Percentiles rank a stretch among this genome's conserved stretches.
These are phyloP conservation scores for Geothlypis trichas DNA, from an alignment of 2,113 vertebrate species.

Conservation along the genomic window DNA sequence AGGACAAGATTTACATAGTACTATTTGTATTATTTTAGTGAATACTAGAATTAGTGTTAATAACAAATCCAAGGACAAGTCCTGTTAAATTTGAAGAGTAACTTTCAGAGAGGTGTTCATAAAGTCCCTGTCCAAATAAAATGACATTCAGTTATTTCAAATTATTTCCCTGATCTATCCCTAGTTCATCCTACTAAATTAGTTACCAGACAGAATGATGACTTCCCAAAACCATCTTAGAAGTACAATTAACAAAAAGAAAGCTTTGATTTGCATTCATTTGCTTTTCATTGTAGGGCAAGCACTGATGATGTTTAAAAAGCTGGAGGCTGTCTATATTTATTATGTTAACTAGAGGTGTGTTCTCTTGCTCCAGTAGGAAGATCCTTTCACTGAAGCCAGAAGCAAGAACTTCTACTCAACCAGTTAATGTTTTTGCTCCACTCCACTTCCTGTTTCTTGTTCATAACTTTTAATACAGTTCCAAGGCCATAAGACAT, in stretches of 20 bases:
- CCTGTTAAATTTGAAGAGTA: neutral
- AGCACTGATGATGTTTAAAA: neutral
- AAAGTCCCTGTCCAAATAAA: neutral
- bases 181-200: neutral
- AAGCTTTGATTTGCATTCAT: neutral
- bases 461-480: neutral
- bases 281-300: neutral
- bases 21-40: neutral
- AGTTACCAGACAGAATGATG: neutral
- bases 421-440: neutral
- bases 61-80: neutral
- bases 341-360: neutral
- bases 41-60: neutral
- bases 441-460: neutral
- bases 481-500: neutral
- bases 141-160: neutral
- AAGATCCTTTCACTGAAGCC: neutral
- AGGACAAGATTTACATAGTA: neutral
- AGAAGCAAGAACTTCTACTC: neutral
- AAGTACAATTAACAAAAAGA: neutral
- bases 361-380: neutral
- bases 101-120: neutral
- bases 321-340: neutral
- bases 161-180: neutral
- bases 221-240: neutral